Percentiles rank a stretch among this genome's conserved stretches.
These are phyloP conservation scores for Popillia japonica DNA, from an alignment of 1,140 invertebrate genomes.

Conservation along the genomic window DNA sequence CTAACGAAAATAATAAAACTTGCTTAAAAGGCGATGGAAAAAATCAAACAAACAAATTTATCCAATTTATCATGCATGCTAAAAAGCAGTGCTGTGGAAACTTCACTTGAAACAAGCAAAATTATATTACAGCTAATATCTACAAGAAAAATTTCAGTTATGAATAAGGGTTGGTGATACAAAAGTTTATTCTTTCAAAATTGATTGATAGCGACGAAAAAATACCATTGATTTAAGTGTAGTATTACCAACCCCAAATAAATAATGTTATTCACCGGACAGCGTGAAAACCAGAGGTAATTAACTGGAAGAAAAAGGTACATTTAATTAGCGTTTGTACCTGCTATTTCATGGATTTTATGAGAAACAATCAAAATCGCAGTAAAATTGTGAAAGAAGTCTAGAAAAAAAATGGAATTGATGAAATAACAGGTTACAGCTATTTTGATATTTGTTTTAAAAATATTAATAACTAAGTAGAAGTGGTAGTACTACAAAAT, in stretches of 20 bases:
- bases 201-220: neutral
- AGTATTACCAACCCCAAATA: constrained; percentile 36
- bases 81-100: neutral
- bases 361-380: constrained; percentile 54
- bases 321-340: constrained; percentile 45
- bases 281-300: constrained; percentile 39
- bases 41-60: neutral
- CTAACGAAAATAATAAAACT: constrained; percentile 27
- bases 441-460: neutral
- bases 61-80: constrained; percentile 1
- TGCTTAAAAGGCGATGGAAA: neutral
- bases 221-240: neutral
- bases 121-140: neutral
- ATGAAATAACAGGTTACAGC: constrained; percentile 34
- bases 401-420: constrained; percentile 26
- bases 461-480: no score
- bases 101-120: neutral
- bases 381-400: constrained; percentile 47
- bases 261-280: constrained; percentile 44
- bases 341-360: constrained; percentile 40
- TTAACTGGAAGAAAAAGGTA: constrained; percentile 43
- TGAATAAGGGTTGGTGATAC: no score
- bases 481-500: constrained; percentile 15
- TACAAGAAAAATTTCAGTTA: neutral
- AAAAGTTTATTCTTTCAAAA: no score